A percentile compares a stretch with the other conserved stretches of the same genome.
phyloP scores from a whole-genome alignment of 2,113 vertebrate species.

The Gobio gobio region DNA sequence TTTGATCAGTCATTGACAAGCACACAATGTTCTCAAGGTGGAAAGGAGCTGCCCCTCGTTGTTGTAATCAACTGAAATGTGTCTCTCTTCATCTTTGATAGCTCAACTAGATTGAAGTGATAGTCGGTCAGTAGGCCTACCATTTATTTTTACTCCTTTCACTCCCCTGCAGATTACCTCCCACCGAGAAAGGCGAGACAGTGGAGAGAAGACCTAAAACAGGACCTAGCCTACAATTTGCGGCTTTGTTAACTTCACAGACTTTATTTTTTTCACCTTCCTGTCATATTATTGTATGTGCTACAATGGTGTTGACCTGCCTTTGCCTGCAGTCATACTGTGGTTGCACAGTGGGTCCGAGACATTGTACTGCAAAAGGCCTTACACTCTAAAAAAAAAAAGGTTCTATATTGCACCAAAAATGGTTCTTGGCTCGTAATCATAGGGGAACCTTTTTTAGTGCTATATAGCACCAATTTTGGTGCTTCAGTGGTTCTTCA shows the following conservation, averaged over 20 bases:
- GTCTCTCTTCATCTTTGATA: constrained; percentile 1
- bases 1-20: constrained; percentile 21
- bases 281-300: constrained; percentile 10
- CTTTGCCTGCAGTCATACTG: constrained; percentile 13
- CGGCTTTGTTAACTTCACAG: constrained; percentile 34
- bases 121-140: background rate
- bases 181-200: constrained; percentile 25
- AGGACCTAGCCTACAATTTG: constrained; percentile 2
- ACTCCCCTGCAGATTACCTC: constrained; percentile 32
- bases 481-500: no score
- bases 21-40: constrained; percentile 20
- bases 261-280: constrained; percentile 10
- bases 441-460: no score
- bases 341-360: constrained; percentile 1
- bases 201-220: constrained; percentile 14
- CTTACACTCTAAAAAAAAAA: no score
- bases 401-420: no score
- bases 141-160: constrained; percentile 43
- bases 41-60: background rate
- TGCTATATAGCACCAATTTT: no score
- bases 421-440: no score
- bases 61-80: constrained; percentile 9
- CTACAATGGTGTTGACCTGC: background rate
- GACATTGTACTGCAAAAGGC: constrained; percentile 34
- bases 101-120: constrained; percentile 15